phyloP scores from a whole-genome alignment of 1,140 invertebrate genomes.

The Drosophila repletoides region DNA sequence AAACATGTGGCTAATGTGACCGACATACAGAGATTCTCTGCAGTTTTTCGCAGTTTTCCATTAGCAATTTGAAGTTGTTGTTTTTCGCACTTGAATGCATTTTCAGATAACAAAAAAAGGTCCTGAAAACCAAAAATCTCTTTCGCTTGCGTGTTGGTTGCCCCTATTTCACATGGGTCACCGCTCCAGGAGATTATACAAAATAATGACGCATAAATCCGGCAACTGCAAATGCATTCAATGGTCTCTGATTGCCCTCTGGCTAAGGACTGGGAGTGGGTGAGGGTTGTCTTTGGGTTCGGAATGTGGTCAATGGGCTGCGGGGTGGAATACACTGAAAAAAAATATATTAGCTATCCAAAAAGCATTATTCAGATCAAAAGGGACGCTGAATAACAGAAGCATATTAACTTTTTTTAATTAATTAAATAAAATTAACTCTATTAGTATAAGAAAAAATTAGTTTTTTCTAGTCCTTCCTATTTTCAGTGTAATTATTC shows the following conservation, averaged over 20 bases:
- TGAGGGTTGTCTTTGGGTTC: neutral
- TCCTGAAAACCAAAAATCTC: conserved; percentile 30
- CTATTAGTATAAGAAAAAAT: no score
- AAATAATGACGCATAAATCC: conserved; percentile 77
- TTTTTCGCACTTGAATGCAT: conserved; percentile 58
- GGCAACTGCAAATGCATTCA: conserved; percentile 43
- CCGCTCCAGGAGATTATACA: conserved; percentile 54
- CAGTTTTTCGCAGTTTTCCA: conserved; percentile 50
- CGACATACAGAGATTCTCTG: conserved; percentile 4
- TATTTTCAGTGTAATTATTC: no score
- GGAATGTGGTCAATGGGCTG: neutral
- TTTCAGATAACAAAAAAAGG: conserved; percentile 31
- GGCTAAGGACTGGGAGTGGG: neutral
- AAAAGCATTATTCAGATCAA: no score
- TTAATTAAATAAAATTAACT: no score
- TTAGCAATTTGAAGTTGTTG: conserved; percentile 34
- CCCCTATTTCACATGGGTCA: conserved; percentile 78
- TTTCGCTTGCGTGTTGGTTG: conserved; percentile 59
- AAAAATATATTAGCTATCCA: neutral
- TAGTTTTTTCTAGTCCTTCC: no score
- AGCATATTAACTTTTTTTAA: no score
- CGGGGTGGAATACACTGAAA: neutral
- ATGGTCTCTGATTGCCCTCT: conserved; percentile 61
- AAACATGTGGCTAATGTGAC: conserved; percentile 71
- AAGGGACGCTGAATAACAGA: no score